Evolutionary conservation across 2,113 vertebrate species (phyloP), one percentile per base, ranked within the genome.

Genomic region (Burhinus bistriatus): DNA sequence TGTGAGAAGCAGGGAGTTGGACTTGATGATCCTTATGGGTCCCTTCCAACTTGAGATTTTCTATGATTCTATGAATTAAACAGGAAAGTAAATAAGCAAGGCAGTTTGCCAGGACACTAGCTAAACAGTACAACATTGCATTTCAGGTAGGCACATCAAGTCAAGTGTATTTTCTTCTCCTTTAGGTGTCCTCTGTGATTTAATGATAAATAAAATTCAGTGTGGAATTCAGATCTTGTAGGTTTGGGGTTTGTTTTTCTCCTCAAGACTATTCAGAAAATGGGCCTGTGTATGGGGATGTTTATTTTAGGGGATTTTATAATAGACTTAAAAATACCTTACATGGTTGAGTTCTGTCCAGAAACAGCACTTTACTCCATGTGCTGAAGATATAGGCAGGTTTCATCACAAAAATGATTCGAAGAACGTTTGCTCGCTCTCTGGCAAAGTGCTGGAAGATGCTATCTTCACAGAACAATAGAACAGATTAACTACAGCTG

Each of bases 401-500:
- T 93, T 93, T 93, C 58, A 73, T 87, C 75, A n/a, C 21, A 30
- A 42, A 87, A 80, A 27, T 52, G 1, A 47, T 91, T 95, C 83
- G 78, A 72, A 51, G 54, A 85, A 49, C 1, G 9, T 44, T 84
- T 57, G 57, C 68, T 91, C 2, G 8, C 45, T 95, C 66, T 64
- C 69, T 95, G 89, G 81, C 76, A 65, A n/a, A 57, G 34, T 42
- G 20, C 84, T 87, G 62, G 54, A 45, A 87, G 94, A 95, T 97
- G 58, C 61, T 93, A 57, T 93, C 92, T 95, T 75, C 83, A 25
- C 55, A 76, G 38, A 89, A 95, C 78, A 92, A 93, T 91, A 78
- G 40, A 44, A 18, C 62, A 89, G 55, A 96, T 96, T 89, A 90
- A 95, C 75, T 87, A 83, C 94, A 96, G 94, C 93, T 95, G 94